Evolutionary conservation across 2,888 invertebrate genomes (phyloP).

Genomic region (Alloscopus bannaensis): DNA sequence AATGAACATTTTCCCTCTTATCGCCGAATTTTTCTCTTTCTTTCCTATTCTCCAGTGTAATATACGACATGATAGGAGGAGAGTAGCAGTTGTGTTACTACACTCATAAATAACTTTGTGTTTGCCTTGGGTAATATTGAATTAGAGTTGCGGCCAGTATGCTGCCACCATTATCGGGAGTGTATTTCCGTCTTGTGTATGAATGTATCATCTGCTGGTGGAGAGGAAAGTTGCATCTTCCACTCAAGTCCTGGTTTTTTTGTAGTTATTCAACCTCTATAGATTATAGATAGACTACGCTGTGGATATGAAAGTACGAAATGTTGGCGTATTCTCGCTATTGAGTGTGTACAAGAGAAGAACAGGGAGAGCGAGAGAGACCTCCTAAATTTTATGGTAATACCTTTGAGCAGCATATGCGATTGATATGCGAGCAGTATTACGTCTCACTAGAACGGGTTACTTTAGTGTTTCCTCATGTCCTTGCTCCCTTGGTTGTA

Average conservation of each 20-base stretch:
- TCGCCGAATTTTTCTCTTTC: not conserved
- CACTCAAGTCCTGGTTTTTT: too few species aligned
- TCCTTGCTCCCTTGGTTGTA: not conserved
- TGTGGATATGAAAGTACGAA: not conserved
- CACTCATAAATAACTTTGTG: constrained; percentile 36
- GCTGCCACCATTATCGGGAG: not conserved
- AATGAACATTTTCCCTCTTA: not conserved
- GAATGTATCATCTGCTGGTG: too few species aligned
- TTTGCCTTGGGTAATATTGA: constrained; percentile 23
- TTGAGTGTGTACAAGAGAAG: not conserved
- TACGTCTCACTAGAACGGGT: constrained; percentile 43
- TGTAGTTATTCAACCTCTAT: too few species aligned
- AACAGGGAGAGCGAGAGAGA: constrained; percentile 4
- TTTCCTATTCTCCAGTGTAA: not conserved
- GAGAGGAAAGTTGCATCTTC: too few species aligned
- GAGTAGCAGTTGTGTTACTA: constrained; percentile 1
- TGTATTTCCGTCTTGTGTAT: too few species aligned
- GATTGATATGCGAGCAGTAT: constrained; percentile 49
- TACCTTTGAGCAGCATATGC: constrained; percentile 40
- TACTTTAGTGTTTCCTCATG: constrained; percentile 20
- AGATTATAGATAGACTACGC: not conserved
- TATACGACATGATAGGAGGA: constrained; percentile 1
- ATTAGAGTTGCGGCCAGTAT: constrained; percentile 26
- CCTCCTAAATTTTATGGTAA: constrained; percentile 50
- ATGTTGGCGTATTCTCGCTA: not conserved